These are phyloP conservation scores for Camponotus pennsylvanicus DNA, from an alignment of 1,140 invertebrate species.

Conservation along the genomic window DNA sequence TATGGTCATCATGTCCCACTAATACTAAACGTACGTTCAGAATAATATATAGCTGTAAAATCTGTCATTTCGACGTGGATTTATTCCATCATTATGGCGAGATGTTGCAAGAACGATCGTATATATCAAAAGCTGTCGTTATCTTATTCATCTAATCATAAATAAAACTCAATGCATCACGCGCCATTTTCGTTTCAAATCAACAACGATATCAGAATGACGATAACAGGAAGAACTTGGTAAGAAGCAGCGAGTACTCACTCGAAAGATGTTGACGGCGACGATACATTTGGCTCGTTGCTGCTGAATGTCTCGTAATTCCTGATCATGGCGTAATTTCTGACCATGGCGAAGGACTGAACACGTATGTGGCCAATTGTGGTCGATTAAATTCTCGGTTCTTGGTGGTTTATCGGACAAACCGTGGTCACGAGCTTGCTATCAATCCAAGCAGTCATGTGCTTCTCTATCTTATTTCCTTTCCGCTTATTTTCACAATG, in stretches of 20 bases:
- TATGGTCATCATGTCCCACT: no score
- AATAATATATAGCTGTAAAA: neutral
- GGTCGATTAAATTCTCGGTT: conserved; percentile 68
- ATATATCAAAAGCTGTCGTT: neutral
- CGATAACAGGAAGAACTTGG: neutral
- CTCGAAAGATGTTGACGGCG: neutral
- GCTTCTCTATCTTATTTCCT: conserved; percentile 69
- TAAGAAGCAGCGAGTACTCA: neutral
- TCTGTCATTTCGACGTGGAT: neutral
- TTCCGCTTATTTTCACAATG: conserved; percentile 63
- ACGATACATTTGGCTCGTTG: neutral
- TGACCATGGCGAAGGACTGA: conserved; percentile 74
- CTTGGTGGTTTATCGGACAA: conserved; percentile 67
- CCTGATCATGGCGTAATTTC: neutral
- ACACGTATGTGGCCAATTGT: conserved; percentile 67
- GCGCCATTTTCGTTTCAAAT: neutral
- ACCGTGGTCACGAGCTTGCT: conserved; percentile 75
- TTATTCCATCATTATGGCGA: neutral
- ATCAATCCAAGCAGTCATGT: conserved; percentile 76
- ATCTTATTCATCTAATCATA: conserved; percentile 32
- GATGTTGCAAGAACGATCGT: neutral
- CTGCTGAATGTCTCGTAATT: conserved; percentile 77
- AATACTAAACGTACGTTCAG: no score
- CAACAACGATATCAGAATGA: neutral
- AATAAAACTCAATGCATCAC: neutral